A percentile compares a stretch with the other conserved stretches of the same genome.
These are phyloP conservation scores for Drosophila melanosoma DNA, from an alignment of 2,888 invertebrate genomes.

Conservation along the genomic window DNA sequence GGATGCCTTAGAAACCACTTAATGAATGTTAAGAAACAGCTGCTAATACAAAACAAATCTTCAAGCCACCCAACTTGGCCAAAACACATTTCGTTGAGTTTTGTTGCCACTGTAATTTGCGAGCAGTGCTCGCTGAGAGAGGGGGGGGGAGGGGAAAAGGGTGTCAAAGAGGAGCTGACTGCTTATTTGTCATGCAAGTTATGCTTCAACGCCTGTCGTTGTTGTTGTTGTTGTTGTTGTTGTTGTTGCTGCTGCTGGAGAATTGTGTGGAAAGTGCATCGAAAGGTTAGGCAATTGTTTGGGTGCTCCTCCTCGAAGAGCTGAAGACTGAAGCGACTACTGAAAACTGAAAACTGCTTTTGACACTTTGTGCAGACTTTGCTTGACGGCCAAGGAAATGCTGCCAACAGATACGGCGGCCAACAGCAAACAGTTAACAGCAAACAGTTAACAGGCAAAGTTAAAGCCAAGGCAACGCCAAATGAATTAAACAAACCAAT, in stretches of 20 bases:
- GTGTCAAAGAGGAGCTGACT: conserved; percentile 24
- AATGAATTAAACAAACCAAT: conserved; percentile 63
- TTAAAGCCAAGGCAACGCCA: conserved; percentile 54
- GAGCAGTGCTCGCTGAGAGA: background rate
- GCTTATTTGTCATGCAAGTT: conserved; percentile 66
- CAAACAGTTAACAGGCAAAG: conserved; percentile 20
- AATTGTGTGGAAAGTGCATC: conserved; percentile 62
- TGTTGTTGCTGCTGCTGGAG: conserved; percentile 16
- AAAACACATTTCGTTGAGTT: conserved; percentile 22
- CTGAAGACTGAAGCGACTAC: background rate
- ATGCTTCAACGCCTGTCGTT: conserved; percentile 54
- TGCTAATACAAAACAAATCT: conserved; percentile 12
- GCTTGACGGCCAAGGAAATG: conserved; percentile 60
- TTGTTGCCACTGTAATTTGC: conserved; percentile 36
- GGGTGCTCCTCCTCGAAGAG: background rate
- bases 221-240: background rate
- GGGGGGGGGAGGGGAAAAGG: background rate
- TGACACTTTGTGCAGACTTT: conserved; percentile 74
- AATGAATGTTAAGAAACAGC: conserved; percentile 12
- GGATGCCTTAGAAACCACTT: background rate
- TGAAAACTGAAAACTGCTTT: conserved; percentile 61
- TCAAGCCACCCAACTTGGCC: conserved; percentile 22
- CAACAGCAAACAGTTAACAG: conserved; percentile 21
- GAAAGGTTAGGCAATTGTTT: conserved; percentile 55
- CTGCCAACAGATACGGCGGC: conserved; percentile 57